Evolutionary conservation across 2,113 vertebrate species (phyloP), one percentile per base, ranked within the genome.

Genomic region (Hippocampus comes): DNA sequence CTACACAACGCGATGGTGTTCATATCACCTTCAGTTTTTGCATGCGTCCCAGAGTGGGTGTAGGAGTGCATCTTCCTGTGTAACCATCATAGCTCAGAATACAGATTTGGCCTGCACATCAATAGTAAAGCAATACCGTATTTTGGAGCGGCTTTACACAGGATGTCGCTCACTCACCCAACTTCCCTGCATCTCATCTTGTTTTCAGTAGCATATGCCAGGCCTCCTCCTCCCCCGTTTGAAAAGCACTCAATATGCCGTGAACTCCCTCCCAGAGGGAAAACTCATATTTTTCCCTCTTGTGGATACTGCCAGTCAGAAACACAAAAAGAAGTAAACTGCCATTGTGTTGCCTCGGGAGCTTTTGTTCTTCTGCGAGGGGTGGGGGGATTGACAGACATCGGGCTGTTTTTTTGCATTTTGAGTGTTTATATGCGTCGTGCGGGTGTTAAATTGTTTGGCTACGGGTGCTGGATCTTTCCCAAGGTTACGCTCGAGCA

Each of bases 141-240:
- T 70, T 72, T 74, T 71, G 80, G 81, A 82, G 71, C 63, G 42
- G 74, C 73, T 74, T 79, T 77, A 82, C 82, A 82, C 56, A 60
- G 72, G 71, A 79, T 75, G 46, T 65, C n/a, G 55, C 78, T 86
- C 79, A 25, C 76, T 83, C 76, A 67, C 78, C 78, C 67, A 79
- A 77, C 78, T 87, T 86, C 82, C 78, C 82, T 72, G 78, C 77
- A 83, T 78, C 82, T 76, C 76, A 75, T 82, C 85, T 82, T 90
- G 88, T 89, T 89, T 89, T 88, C 86, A 77, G 78, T 72, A 80
- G 82, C 87, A 78, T 84, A 84, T 82, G 79, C 86, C 89, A 90
- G 86, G 72, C 74, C 76, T 82, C 65, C 69, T 66, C 78, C 74
- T 80, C 78, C 76, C 78, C 78, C 70, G 53, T 86, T 77, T 87